These are phyloP conservation scores for Ichneumoninae sp. DNA, from an alignment of 2,888 invertebrate genomes.

Conservation along the genomic window DNA sequence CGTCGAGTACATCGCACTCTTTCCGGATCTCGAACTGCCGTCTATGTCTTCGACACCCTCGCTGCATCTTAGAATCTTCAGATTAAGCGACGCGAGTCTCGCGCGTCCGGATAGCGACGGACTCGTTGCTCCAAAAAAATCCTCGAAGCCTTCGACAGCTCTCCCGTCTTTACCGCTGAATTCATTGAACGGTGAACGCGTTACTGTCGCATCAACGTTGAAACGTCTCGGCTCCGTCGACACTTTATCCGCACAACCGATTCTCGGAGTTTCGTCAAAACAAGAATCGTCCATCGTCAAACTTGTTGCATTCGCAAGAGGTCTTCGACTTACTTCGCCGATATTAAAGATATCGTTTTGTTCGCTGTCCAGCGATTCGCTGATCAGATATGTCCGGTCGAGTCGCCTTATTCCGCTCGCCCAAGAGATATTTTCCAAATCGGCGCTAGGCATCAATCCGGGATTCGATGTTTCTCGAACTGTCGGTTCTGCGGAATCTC, in stretches of 20 bases:
- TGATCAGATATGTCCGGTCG: constrained; percentile 70
- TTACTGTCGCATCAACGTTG: not conserved
- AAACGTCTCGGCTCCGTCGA: not conserved
- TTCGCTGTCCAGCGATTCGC: constrained; percentile 60
- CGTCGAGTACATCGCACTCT: not conserved
- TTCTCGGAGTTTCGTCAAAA: not conserved
- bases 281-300: constrained; percentile 12
- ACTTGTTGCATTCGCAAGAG: constrained; percentile 15
- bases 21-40: constrained; percentile 23
- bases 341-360: not conserved
- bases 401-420: constrained; percentile 60
- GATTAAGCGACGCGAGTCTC: constrained; percentile 48
- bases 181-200: not conserved
- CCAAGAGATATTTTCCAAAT: constrained; percentile 43
- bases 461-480: constrained; percentile 2
- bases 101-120: not conserved
- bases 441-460: not conserved
- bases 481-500: not conserved
- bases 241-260: not conserved
- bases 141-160: not conserved
- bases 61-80: constrained; percentile 16
- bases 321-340: not conserved
- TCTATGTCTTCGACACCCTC: constrained; percentile 9
- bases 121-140: not conserved
- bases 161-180: not conserved